These are phyloP conservation scores for Acronicta aceris DNA, from an alignment of 2,888 invertebrate genomes.

Conservation along the genomic window DNA sequence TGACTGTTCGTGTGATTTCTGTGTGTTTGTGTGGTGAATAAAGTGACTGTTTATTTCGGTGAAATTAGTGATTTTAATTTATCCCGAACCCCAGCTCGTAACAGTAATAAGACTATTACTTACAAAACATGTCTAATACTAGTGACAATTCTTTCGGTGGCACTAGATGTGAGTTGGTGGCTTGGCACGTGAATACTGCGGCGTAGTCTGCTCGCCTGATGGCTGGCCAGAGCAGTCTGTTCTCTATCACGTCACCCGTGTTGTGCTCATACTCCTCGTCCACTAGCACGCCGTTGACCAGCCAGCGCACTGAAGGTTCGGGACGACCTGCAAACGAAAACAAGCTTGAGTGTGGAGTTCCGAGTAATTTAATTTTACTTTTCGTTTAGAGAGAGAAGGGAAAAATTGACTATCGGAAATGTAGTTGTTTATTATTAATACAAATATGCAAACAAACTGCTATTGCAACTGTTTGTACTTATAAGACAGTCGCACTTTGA, in stretches of 20 bases:
- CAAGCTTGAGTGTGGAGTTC: not conserved
- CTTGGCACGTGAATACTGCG: conserved; percentile 96
- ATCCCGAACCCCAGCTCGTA: too few relatives aligned
- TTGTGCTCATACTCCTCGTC: conserved; percentile 96
- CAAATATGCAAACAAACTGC: too few relatives aligned
- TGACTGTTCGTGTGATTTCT: too few relatives aligned
- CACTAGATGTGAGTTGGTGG: conserved; percentile 95
- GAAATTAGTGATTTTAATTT: too few relatives aligned
- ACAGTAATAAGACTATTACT: too few relatives aligned
- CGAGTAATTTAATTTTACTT: not conserved
- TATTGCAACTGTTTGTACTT: too few relatives aligned
- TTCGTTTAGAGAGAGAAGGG: not conserved
- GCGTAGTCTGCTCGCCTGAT: conserved; percentile 94
- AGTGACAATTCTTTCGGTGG: conserved; percentile 94
- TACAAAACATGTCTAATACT: conserved; percentile 94
- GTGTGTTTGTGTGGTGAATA: too few relatives aligned
- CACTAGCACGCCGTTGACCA: conserved; percentile 93
- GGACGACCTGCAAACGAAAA: conserved; percentile 90
- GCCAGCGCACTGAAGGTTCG: conserved; percentile 95
- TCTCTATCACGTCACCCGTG: conserved; percentile 96
- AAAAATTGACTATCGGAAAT: not conserved
- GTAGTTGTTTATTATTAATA: too few relatives aligned
- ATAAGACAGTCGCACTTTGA: too few relatives aligned
- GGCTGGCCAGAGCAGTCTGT: conserved; percentile 93
- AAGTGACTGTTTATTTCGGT: too few relatives aligned